Evolutionary conservation across 2,888 invertebrate genomes (phyloP).

Genomic region (Lysandra bellargus): DNA sequence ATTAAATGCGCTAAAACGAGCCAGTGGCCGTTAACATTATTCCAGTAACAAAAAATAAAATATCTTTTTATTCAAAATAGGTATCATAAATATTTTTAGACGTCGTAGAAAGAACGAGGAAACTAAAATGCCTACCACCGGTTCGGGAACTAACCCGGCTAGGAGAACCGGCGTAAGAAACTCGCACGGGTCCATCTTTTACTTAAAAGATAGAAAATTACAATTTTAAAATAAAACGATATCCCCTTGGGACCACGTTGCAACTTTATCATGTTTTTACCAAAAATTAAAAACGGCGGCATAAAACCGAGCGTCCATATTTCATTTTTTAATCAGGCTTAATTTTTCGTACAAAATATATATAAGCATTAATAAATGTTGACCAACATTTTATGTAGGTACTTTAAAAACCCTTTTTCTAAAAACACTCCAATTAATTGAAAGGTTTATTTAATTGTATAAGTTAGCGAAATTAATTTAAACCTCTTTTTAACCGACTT

Average conservation of each 20-base stretch:
- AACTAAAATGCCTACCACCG: no score
- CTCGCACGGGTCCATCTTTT: no score
- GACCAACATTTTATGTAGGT: not conserved
- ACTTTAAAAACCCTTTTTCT: not conserved
- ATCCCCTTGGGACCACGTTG: not conserved
- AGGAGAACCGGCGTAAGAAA: no score
- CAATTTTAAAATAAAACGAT: no score
- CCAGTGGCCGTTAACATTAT: no score
- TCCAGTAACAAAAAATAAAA: no score
- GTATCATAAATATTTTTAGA: no score
- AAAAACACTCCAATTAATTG: not conserved
- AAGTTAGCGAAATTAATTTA: not conserved
- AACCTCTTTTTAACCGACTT: not conserved
- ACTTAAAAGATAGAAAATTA: no score
- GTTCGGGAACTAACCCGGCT: no score
- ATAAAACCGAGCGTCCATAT: not conserved
- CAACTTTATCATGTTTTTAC: not conserved
- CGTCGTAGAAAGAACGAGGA: no score
- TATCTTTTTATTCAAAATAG: no score
- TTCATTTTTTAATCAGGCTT: conserved; percentile 7
- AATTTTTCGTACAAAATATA: not conserved
- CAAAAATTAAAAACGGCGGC: conserved; percentile 2
- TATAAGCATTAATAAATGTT: not conserved
- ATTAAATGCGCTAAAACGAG: no score
- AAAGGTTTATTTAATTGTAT: not conserved